These are phyloP conservation scores for Amphimallon solstitiale DNA, from an alignment of 2,888 invertebrate genomes.

Conservation along the genomic window DNA sequence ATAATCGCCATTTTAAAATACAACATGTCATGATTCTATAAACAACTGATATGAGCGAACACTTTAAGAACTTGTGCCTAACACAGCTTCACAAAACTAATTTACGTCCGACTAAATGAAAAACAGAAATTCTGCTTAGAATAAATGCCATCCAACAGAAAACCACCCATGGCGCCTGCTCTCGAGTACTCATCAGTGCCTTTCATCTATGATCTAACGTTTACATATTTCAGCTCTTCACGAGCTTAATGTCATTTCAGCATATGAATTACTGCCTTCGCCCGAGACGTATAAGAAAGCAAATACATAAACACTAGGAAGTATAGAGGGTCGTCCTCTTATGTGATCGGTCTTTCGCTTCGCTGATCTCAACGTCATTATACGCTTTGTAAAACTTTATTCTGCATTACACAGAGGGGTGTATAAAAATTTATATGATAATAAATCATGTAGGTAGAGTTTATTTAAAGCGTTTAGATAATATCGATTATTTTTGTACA, in stretches of 20 bases:
- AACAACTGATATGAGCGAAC: too few relatives aligned
- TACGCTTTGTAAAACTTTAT: constrained; percentile 54
- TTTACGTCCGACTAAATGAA: too few relatives aligned
- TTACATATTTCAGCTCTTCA: constrained; percentile 28
- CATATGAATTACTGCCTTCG: constrained; percentile 20
- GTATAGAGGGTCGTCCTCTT: constrained; percentile 12
- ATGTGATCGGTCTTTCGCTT: constrained; percentile 40
- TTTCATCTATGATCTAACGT: constrained; percentile 27
- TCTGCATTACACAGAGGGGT: constrained; percentile 45
- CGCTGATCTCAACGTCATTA: constrained; percentile 56
- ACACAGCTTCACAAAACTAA: too few relatives aligned
- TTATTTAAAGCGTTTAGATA: constrained; percentile 19
- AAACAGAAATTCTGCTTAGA: too few relatives aligned
- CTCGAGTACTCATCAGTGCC: constrained; percentile 14
- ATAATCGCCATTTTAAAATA: too few relatives aligned
- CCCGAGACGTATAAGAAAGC: constrained; percentile 3
- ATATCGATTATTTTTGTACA: too few relatives aligned
- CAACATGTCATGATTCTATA: too few relatives aligned
- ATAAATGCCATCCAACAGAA: too few relatives aligned
- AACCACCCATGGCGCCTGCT: constrained; percentile 11
- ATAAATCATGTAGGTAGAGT: constrained; percentile 49
- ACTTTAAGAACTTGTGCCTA: too few relatives aligned
- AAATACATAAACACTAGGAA: neutral
- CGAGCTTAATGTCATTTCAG: constrained; percentile 19
- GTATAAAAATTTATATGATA: constrained; percentile 47